Evolutionary conservation across 2,797 vertebrate genomes (phyloP), one percentile per base, ranked within the genome.

Genomic region (Chaunax sp.): DNA sequence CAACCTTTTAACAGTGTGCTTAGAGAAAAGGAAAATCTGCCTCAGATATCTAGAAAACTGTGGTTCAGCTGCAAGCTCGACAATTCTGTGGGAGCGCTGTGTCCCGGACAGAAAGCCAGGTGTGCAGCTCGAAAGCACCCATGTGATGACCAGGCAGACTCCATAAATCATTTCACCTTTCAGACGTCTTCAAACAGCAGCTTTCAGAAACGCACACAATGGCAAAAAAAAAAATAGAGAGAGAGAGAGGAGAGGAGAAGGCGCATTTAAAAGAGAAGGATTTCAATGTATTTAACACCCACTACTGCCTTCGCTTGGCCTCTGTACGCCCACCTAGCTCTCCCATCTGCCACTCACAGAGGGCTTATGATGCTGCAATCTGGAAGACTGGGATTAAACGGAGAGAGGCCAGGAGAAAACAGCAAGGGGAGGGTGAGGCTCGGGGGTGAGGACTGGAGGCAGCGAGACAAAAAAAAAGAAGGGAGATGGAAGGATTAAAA

Each of bases 301-400:
- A 87, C 87, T 56, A 19, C 61, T 75, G 84, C 86, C 89, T 78
- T 78, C 40, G 46, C 71, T 68, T 23, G 55, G 78, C 80, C 83
- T 83, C 64, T 63, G 72, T 63, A 78, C 83, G 75, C 89, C 88
- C 82, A 90, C 88, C 87, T 68, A 71, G 63, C 72, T 81, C 71
- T 90, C 77, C 87, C 86, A 87, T 84, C 83, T 92, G 89, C 79
- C 87, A 81, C 75, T 89, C 82, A 86, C 69, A 78, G 72, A 77
- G 73, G 76, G 83, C 60, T 89, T 87, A 87, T 82, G 72, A 81
- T 79, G 80, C 77, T 22, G 77, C 75, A 79, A 81, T 84, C 82
- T 82, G 85, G 61, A 64, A 86, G 80, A 72, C 65, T 68, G 73
- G 84, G 80, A 91, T 85, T 86, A 87, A 77, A 35, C 8, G 58